Percentiles rank a stretch among this genome's conserved stretches.
These are phyloP conservation scores for Microcaecilia unicolor DNA, from an alignment of 2,797 vertebrate genomes.

Conservation along the genomic window DNA sequence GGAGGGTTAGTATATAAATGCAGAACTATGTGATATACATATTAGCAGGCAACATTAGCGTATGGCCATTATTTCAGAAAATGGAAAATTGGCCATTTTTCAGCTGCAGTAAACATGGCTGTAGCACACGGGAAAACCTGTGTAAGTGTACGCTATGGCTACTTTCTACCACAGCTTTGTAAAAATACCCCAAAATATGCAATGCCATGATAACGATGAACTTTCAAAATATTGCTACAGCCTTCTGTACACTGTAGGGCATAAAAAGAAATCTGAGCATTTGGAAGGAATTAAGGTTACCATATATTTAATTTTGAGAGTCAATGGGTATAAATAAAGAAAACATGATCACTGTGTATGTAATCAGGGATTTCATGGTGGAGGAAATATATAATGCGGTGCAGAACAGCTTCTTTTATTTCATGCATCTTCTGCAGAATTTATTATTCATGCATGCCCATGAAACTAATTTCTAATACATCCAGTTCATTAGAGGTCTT, in stretches of 20 bases:
- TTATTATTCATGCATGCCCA: constrained; percentile 11
- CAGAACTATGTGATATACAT: no score
- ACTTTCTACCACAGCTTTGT: no score
- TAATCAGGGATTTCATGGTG: constrained; percentile 11
- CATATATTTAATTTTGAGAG: constrained; percentile 22
- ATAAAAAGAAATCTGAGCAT: constrained; percentile 8
- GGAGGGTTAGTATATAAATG: no score
- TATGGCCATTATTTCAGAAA: no score
- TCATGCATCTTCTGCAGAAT: constrained; percentile 16
- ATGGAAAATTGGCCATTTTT: no score
- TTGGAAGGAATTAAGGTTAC: constrained; percentile 15
- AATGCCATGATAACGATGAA: constrained; percentile 12
- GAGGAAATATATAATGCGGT: no score
- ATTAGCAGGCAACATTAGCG: no score
- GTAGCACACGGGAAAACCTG: no score
- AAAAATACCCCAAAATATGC: no score
- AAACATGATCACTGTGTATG: constrained; percentile 1
- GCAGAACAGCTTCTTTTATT: no score
- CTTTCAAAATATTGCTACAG: constrained; percentile 19
- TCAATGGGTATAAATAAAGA: constrained; percentile 9
- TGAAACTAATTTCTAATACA: constrained; percentile 19
- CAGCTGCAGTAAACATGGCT: no score
- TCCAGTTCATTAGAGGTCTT: constrained; percentile 2
- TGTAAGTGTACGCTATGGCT: no score
- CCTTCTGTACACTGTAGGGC: constrained; percentile 8